Evolutionary conservation across 2,888 invertebrate species (phyloP).

Genomic region (Helicoverpa assulta): DNA sequence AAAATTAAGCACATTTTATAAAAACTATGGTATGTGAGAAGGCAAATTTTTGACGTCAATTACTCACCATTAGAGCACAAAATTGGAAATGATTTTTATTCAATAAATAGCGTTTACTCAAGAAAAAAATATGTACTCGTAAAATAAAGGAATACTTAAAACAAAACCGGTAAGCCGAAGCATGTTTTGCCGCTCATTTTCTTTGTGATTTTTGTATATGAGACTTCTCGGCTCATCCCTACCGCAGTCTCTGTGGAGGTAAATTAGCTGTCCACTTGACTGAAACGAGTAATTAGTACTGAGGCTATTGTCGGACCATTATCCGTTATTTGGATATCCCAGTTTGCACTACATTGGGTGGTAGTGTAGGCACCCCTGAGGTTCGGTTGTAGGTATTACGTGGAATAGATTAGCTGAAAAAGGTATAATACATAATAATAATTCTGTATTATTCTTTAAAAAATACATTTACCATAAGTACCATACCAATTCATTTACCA

Average conservation of each 20-base stretch:
- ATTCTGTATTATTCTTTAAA: too few relatives aligned
- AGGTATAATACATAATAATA: too few relatives aligned
- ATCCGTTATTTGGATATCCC: constrained; percentile 17
- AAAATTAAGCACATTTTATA: too few relatives aligned
- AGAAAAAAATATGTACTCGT: background rate
- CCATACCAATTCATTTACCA: too few relatives aligned
- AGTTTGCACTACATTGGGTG: constrained; percentile 22
- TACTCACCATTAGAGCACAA: too few relatives aligned
- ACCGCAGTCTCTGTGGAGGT: constrained; percentile 24
- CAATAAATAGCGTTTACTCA: too few relatives aligned
- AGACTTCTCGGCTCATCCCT: constrained; percentile 20
- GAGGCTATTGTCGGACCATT: constrained; percentile 18
- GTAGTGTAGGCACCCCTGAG: background rate
- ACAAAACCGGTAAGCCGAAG: background rate
- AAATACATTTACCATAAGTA: too few relatives aligned
- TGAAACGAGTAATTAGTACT: constrained; percentile 29
- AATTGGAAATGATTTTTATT: too few relatives aligned
- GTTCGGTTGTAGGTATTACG: constrained; percentile 4
- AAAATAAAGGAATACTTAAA: background rate
- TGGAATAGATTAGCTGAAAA: background rate
- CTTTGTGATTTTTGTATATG: constrained; percentile 36
- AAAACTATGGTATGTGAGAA: too few relatives aligned
- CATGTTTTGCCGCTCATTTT: constrained; percentile 11
- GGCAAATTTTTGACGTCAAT: too few relatives aligned
- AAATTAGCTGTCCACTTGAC: constrained; percentile 25